These are phyloP conservation scores for Pitta sordida DNA, from an alignment of 2,113 vertebrate species.

Conservation along the genomic window DNA sequence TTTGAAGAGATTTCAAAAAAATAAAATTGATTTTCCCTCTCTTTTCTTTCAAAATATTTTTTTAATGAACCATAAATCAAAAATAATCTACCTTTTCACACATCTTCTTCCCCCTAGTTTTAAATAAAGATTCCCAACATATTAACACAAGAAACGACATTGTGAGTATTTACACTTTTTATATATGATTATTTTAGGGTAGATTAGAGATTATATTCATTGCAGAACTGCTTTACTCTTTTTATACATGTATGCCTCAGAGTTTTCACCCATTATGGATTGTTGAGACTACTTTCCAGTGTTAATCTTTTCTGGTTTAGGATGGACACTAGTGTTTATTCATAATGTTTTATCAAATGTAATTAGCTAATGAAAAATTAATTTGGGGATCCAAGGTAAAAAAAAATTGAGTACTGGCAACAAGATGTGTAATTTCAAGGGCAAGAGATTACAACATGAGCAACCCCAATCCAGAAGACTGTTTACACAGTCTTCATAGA, in stretches of 20 bases:
- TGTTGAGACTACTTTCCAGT: neutral
- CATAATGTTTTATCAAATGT: neutral
- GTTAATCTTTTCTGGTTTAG: neutral
- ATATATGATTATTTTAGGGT: neutral
- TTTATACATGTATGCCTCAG: neutral
- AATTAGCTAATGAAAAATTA: neutral
- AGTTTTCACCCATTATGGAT: neutral
- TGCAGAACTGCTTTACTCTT: neutral
- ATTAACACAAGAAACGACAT: neutral
- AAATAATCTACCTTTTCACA: neutral
- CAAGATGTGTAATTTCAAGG: neutral
- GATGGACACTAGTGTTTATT: neutral
- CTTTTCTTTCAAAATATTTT: neutral
- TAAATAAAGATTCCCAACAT: neutral
- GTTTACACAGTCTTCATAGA: neutral
- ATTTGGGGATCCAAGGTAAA: neutral
- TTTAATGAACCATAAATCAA: neutral
- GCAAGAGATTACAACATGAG: neutral
- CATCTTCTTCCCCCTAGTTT: neutral
- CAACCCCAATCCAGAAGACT: neutral
- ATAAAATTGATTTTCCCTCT: neutral
- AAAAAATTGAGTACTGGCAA: neutral
- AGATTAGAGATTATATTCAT: neutral
- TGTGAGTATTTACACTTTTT: neutral
- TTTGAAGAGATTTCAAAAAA: neutral